These are phyloP conservation scores for Australoheros facetus DNA, from an alignment of 2,797 vertebrate genomes.

Conservation along the genomic window DNA sequence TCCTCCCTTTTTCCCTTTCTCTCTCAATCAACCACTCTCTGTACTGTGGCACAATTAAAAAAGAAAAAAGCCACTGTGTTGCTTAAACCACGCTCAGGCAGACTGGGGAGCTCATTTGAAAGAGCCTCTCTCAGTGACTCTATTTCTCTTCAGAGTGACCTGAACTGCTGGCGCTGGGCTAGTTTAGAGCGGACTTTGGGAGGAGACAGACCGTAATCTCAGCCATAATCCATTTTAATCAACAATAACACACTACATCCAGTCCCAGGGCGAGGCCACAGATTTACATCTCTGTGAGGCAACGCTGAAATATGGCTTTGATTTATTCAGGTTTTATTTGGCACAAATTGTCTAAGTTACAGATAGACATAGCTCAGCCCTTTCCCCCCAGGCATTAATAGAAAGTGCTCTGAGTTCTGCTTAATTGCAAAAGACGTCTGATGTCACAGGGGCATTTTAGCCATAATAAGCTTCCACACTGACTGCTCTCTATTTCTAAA, in stretches of 20 bases:
- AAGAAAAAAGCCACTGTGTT: conserved; percentile 66
- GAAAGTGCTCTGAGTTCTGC: conserved; percentile 54
- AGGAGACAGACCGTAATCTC: conserved; percentile 79
- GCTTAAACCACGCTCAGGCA: conserved; percentile 63
- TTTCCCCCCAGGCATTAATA: conserved; percentile 61
- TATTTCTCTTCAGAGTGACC: conserved; percentile 67
- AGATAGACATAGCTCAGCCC: conserved; percentile 67
- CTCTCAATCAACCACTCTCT: conserved; percentile 47
- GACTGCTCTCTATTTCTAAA: conserved; percentile 1
- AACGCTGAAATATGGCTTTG: conserved; percentile 80
- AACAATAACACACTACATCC: conserved; percentile 80
- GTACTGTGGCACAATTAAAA: conserved; percentile 57
- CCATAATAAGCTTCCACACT: conserved; percentile 13
- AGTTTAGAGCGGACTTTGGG: conserved; percentile 74
- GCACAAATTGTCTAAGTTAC: conserved; percentile 76
- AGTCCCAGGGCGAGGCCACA: conserved; percentile 72
- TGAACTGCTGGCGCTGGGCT: conserved; percentile 57
- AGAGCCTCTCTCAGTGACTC: conserved; percentile 63
- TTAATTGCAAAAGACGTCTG: conserved; percentile 64
- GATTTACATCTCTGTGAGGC: conserved; percentile 78
- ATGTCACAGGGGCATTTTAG: conserved; percentile 47
- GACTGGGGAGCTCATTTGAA: conserved; percentile 60
- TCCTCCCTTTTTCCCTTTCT: conserved; percentile 5
- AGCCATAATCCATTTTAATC: conserved; percentile 83
- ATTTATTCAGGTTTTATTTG: conserved; percentile 84